These are phyloP conservation scores for Cantharis nigra DNA, from an alignment of 2,888 invertebrate genomes.

Conservation along the genomic window DNA sequence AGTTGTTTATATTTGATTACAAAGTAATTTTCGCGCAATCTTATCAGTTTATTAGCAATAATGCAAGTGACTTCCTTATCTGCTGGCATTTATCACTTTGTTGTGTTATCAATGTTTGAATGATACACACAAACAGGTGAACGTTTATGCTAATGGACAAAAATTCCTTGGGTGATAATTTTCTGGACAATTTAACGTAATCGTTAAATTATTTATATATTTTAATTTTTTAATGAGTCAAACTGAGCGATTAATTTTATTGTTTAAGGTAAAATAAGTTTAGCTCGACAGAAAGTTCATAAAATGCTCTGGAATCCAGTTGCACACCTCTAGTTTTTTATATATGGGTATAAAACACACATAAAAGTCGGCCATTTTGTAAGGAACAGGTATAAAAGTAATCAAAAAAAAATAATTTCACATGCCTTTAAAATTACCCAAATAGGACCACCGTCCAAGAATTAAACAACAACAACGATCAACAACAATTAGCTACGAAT, in stretches of 20 bases:
- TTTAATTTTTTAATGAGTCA: neutral
- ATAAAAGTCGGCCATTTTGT: constrained; percentile 35
- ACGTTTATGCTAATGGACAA: neutral
- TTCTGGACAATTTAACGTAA: neutral
- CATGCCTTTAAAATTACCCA: constrained; percentile 9
- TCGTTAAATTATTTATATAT: neutral
- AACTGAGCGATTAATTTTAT: neutral
- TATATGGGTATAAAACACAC: constrained; percentile 34
- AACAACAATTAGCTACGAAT: constrained; percentile 5
- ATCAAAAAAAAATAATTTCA: constrained; percentile 21
- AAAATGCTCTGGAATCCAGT: constrained; percentile 34
- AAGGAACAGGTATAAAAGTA: constrained; percentile 33
- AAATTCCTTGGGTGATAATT: neutral
- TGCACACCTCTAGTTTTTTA: constrained; percentile 34
- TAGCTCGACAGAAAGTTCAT: constrained; percentile 10
- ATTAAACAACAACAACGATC: neutral
- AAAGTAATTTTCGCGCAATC: neutral
- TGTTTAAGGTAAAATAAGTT: neutral
- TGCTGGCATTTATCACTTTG: neutral
- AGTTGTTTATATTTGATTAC: neutral
- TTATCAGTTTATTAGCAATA: neutral
- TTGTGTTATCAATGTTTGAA: neutral
- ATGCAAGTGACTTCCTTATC: neutral
- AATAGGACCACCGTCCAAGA: neutral
- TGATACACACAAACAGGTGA: neutral